Base-by-base conservation (phyloP, 2,888 invertebrate species). In the Byasa hedistus region DNA sequence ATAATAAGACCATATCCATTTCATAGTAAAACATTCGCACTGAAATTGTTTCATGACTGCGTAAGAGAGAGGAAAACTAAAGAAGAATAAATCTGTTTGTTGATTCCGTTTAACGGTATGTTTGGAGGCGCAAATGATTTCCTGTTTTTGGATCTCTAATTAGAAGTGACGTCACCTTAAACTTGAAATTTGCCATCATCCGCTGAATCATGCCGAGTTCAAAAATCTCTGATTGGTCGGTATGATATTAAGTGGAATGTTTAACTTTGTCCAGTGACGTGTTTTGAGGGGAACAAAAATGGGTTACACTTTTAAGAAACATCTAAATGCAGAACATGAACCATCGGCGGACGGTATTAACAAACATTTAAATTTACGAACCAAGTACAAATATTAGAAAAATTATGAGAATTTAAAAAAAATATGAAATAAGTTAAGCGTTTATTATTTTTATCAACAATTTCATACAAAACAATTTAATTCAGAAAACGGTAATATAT, bases 111-210 rank as follows among this genome's bases (percentile, higher is more conserved):
- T 44, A 3, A 19, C 19, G 44, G 1, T 19, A 44, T 44, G 44
- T 44, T 44, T 3, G 44, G 3, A 44, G 17, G 19, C 19, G 19
- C 19, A 19, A 44, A 4, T 5, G 19, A 44, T 44, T 44, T 44
- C 36, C 44, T 44, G 19, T 44, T 57, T 22, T 64, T 48, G 17
- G 17, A 21, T 58, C 57, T 39, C 22, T 21, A 52, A 64, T 52
- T 64, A 64, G 51, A 57, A 52, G 44, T 65, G 55, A 65, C 52
- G 21, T 65, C 64, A 65, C 54, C 4, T 19, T 3, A 32, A 65
- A 55, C 55, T 44, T 54, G 59, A 21, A 52, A 54, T 55, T 65
- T 32, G 22, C 44, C 55, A 48, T 60, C 24, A 55, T 59, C 21
- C 32, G 27, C 27, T 65, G 55, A 65, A 59, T 65, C 59, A 65